These are phyloP conservation scores for Falco cherrug DNA, from an alignment of 2,797 vertebrate genomes.

Conservation along the genomic window DNA sequence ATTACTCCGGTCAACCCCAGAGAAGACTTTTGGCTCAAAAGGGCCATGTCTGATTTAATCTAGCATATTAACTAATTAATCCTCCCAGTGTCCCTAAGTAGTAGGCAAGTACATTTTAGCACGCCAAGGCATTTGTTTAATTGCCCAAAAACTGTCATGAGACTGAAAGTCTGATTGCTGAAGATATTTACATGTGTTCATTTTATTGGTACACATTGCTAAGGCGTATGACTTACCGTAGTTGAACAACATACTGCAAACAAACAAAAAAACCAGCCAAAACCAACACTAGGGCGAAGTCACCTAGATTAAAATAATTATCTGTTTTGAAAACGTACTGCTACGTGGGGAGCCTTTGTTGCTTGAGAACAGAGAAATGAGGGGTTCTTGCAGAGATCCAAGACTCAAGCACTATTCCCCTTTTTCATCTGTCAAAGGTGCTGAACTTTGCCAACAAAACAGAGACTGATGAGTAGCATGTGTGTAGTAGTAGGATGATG, in stretches of 20 bases:
- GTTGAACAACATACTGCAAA: not conserved
- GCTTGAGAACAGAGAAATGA: not conserved
- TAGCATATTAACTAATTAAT: constrained; percentile 18
- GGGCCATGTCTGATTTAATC: constrained; percentile 17
- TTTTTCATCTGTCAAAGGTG: not conserved
- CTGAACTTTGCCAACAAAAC: not conserved
- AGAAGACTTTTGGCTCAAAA: not conserved
- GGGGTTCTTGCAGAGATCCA: not conserved
- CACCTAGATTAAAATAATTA: constrained; percentile 23
- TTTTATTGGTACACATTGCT: not conserved
- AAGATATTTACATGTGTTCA: not conserved
- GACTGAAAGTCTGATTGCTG: not conserved
- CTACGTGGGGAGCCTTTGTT: not conserved
- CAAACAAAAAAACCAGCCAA: constrained; percentile 14
- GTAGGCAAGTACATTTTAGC: not conserved
- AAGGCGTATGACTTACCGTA: not conserved
- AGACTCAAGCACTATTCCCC: not conserved
- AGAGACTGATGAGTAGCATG: not conserved
- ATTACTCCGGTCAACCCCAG: not conserved
- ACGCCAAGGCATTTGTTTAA: constrained; percentile 21
- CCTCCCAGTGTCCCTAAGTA: not conserved
- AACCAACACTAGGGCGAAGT: not conserved
- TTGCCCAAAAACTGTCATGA: constrained; percentile 37
- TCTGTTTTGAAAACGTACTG: not conserved
- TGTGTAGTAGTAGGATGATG: not conserved